These are phyloP conservation scores for Agrochola lota DNA, from an alignment of 2,888 invertebrate species.

Conservation along the genomic window DNA sequence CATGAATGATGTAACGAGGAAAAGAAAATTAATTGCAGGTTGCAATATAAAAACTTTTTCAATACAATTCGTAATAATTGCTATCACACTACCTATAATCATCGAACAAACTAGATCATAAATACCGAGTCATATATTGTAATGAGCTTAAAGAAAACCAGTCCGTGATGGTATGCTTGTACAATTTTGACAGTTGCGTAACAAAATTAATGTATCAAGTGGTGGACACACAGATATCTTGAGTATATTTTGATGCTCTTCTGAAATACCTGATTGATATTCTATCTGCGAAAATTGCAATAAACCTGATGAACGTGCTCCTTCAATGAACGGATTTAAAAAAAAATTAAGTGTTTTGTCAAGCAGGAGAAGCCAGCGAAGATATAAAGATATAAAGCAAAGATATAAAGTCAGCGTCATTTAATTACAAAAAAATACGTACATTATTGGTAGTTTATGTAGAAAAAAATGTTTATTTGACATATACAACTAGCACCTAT, in stretches of 20 bases:
- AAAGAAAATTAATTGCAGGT: constrained; percentile 38
- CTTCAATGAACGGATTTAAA: constrained; percentile 19
- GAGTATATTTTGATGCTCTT: background rate
- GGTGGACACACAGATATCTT: constrained; percentile 8
- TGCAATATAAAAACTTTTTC: constrained; percentile 35
- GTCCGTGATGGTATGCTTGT: constrained; percentile 36
- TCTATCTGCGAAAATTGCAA: constrained; percentile 4
- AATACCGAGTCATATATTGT: constrained; percentile 53
- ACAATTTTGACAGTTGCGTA: constrained; percentile 48
- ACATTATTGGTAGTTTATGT: background rate
- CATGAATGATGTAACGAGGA: constrained; percentile 35
- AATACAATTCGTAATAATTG: constrained; percentile 41
- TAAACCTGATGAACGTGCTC: constrained; percentile 1
- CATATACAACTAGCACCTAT: no score
- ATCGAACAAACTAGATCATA: constrained; percentile 49
- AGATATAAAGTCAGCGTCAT: background rate
- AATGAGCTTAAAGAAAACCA: constrained; percentile 45
- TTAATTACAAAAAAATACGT: background rate
- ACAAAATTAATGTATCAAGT: constrained; percentile 23
- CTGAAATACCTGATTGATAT: constrained; percentile 30
- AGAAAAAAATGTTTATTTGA: background rate
- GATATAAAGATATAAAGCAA: background rate
- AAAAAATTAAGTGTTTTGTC: background rate
- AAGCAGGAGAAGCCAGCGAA: background rate
- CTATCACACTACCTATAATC: constrained; percentile 41